Percentiles rank a stretch among this genome's conserved stretches.
Evolutionary conservation across 2,113 vertebrate genomes (phyloP).

Genomic region (Anhinga rufa): DNA sequence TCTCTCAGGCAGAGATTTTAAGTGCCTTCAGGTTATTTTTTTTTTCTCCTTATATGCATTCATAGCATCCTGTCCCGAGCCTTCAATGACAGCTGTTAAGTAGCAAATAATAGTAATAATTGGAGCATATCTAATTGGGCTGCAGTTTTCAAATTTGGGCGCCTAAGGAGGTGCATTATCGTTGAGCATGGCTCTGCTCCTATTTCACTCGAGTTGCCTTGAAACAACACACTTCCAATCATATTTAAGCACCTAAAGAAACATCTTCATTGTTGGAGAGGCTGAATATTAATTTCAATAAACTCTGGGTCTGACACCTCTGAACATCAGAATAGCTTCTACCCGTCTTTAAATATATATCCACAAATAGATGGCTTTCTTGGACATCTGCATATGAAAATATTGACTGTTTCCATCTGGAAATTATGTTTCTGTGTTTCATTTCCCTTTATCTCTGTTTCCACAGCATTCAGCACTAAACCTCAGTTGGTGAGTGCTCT

Average conservation of each 20-base stretch:
- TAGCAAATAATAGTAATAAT: conserved; percentile 9
- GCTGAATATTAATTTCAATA: not conserved
- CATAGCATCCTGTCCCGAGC: not conserved
- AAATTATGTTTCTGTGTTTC: not conserved
- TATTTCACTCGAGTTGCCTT: not conserved
- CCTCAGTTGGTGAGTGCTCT: not conserved
- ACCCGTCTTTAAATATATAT: not conserved
- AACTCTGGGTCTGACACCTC: not conserved
- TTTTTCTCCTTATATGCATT: not conserved
- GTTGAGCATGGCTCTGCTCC: not conserved
- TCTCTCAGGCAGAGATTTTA: not conserved
- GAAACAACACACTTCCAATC: not conserved
- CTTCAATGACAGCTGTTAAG: not conserved
- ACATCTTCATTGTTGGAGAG: not conserved
- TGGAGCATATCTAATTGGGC: not conserved
- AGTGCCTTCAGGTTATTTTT: not conserved
- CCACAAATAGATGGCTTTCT: not conserved
- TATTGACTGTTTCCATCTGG: not conserved
- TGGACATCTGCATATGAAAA: not conserved
- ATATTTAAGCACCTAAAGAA: not conserved
- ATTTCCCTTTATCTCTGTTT: not conserved
- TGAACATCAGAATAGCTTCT: not conserved
- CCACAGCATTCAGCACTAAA: not conserved
- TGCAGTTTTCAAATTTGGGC: not conserved
- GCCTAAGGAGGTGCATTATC: not conserved